Base-by-base conservation (phyloP, 1,140 invertebrate genomes). In the Dinothrombium tinctorium region DNA sequence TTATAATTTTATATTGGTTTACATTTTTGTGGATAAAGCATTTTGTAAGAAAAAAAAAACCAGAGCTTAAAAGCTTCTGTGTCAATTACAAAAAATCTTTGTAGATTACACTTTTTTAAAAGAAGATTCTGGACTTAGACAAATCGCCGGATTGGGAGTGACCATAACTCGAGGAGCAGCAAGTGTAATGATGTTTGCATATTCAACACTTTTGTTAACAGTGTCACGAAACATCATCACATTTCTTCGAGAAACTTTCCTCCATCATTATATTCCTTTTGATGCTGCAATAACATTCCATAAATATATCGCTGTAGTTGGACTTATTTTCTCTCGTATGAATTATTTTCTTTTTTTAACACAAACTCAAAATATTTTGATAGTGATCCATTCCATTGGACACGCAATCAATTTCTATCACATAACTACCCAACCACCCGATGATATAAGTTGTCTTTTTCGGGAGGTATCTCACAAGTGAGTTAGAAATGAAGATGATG, bases 331-430 rank as follows among this genome's bases (percentile, higher is more conserved):
- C 48, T 58, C 62, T 26, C 37, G 64, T 66, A 54, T 52, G 49
- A 46, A 20, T 31, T 15, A 2, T 19, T 21, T 38, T 11, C 21
- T 33, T 14, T 33, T 33, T 9, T 42, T 33, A 42, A 25, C 15
- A 38, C 21, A 17, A 14, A 11, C 8, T 12, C n/a, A 15, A 12
- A 48, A 19, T 47, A 24, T 43, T 7, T 6, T n/a, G 23, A 23
- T 20, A 62, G 56, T 65, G 9, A 44, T 69, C 20, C 68, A 69
- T 49, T 53, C 63, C 9, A 53, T 69, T 38, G 67, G 67, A 11
- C 68, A 69, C 50, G 57, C 55, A n/a, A 57, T 69, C 42, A 69
- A 69, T 51, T 69, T 69, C 49, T 69, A 69, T 49, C 64, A 69
- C 49, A 67, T 69, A 46, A 63, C 65, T n/a, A 69, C 66, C 1